Evolutionary conservation across 2,888 invertebrate species (phyloP), one percentile per base, ranked within the genome.

Genomic region (Drosophila mercatorum): DNA sequence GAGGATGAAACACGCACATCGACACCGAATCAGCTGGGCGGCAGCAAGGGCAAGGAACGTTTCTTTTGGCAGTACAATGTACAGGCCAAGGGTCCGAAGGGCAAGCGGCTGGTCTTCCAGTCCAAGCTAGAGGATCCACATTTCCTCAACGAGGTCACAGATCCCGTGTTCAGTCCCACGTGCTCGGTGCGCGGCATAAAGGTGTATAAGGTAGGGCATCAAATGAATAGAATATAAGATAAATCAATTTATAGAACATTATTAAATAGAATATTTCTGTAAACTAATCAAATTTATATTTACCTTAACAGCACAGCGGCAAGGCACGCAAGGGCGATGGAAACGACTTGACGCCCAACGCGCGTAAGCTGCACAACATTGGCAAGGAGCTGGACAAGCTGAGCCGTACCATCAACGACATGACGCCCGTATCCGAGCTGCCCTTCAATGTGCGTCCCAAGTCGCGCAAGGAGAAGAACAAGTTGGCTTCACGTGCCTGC

Each of bases 51-150:
- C 92, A 97, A 96, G 83, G 97, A 98, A 90, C 95, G 96, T 72
- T 98, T 95, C 93, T 99, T 99, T 92, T 99, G 99, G 99, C 99
- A 99, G 92, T 99, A 99, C 93, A 99, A 99, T 94, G 98, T 98
- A 0, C 99, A 99, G 93, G 97, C 98, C 2, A 98, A 99, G 93
- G 98, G 99, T 2, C 98, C 99, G 6, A 98, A 99, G 93, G 98
- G 98, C 47, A 97, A 98, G 92, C 94, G 98, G 75, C 94, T 98
- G 72, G 95, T 97, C 55, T 94, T 97, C 85, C 96, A 97, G 92
- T 96, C 96, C 57, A 96, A 97, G 90, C 95, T 96, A 46, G 97
- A 97, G 90, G 98, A 99, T 94, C 98, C 99, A 10, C 98, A 99
- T 93, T 95, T 97, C 49, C 94, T 98, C 72, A 96, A 97, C 91